Evolutionary conservation across 2,797 vertebrate genomes (phyloP).

Genomic region (Paratrypauchen microcephalus): DNA sequence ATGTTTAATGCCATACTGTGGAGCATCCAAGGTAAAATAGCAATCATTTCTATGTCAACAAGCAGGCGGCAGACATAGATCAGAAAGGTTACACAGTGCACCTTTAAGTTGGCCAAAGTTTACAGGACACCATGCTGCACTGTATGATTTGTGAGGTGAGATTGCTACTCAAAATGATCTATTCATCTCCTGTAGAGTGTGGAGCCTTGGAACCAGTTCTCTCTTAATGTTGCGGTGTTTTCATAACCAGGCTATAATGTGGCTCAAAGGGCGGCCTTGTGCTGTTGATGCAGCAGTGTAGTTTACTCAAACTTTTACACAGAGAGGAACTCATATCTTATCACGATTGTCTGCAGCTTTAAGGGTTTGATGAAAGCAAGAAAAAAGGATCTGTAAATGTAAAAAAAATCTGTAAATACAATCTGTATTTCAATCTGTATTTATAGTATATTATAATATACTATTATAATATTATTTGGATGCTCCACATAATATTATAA

Average conservation of each 20-base stretch:
- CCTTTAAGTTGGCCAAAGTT: conserved; percentile 10
- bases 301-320: background rate
- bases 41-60: too few species aligned
- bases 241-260: background rate
- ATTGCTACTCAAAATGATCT: conserved; percentile 23
- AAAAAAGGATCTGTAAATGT: too few species aligned
- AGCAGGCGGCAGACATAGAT: too few species aligned
- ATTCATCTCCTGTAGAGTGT: conserved; percentile 18
- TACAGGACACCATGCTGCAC: conserved; percentile 28
- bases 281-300: background rate
- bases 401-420: too few species aligned
- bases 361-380: background rate
- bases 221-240: background rate
- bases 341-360: background rate
- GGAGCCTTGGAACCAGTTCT: background rate
- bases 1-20: too few species aligned
- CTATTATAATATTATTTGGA: too few species aligned
- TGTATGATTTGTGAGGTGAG: conserved; percentile 41
- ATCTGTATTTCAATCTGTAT: too few species aligned
- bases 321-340: background rate
- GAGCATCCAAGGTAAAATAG: too few species aligned
- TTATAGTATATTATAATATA: too few species aligned
- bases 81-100: too few species aligned
- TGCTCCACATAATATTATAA: too few species aligned
- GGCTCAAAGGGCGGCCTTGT: conserved; percentile 1